phyloP scores from a whole-genome alignment of 1,140 invertebrate genomes.

The Drosophila azteca region DNA sequence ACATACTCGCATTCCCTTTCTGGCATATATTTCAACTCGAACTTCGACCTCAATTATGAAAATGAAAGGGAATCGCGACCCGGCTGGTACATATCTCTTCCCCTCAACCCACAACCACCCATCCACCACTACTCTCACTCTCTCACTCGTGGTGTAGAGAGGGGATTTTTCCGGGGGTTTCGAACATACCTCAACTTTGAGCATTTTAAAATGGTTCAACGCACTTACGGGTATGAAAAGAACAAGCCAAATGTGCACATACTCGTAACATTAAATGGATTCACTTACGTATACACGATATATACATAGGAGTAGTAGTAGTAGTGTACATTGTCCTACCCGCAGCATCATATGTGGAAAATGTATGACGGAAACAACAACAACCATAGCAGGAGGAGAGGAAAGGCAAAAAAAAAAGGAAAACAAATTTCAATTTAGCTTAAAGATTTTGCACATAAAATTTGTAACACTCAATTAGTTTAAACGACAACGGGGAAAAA shows the following conservation, averaged over 20 bases:
- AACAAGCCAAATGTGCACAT: constrained; percentile 67
- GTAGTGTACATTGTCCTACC: constrained; percentile 37
- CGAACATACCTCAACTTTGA: constrained; percentile 59
- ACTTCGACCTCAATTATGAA: constrained; percentile 46
- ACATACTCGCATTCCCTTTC: constrained; percentile 8
- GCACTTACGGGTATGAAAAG: constrained; percentile 58
- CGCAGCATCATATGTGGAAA: constrained; percentile 69
- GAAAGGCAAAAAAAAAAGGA: constrained; percentile 29
- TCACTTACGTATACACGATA: constrained; percentile 55
- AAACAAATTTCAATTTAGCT: constrained; percentile 82
- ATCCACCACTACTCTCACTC: constrained; percentile 4
- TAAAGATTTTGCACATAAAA: constrained; percentile 82
- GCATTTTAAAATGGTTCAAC: constrained; percentile 64
- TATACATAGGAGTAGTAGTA: no score
- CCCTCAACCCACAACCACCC: neutral
- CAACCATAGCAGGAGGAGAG: constrained; percentile 6
- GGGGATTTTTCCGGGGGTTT: neutral
- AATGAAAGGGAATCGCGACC: constrained; percentile 28
- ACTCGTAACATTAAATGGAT: constrained; percentile 66
- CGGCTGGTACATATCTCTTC: constrained; percentile 5
- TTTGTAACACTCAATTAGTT: constrained; percentile 83
- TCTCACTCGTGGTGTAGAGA: constrained; percentile 6
- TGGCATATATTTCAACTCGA: constrained; percentile 35
- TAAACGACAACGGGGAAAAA: constrained; percentile 74
- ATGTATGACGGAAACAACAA: constrained; percentile 42